These are phyloP conservation scores for Listronotus bonariensis DNA, from an alignment of 1,140 invertebrate genomes.

Conservation along the genomic window DNA sequence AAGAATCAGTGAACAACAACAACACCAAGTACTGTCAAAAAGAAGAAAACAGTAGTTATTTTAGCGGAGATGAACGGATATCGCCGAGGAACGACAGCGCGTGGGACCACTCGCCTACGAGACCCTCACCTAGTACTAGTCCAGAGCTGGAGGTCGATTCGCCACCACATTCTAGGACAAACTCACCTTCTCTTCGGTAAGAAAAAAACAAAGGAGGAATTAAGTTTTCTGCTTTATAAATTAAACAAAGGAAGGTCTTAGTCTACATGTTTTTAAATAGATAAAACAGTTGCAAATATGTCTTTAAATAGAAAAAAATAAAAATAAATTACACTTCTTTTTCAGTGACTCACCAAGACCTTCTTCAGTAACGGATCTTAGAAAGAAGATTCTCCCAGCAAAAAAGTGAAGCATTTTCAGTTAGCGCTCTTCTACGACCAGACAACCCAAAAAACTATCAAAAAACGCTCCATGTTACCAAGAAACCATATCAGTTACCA, in stretches of 20 bases:
- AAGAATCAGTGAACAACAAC: slow-evolving; percentile 57
- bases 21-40: slow-evolving; percentile 44
- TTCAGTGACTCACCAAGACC: slow-evolving; percentile 50
- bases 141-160: slow-evolving; percentile 74
- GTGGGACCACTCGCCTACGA: slow-evolving; percentile 57
- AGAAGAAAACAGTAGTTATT: slow-evolving; percentile 41
- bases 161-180: slow-evolving; percentile 61
- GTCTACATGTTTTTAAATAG: too few species aligned
- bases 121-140: slow-evolving; percentile 61
- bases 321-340: neutral
- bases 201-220: too few species aligned
- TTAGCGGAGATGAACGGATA: slow-evolving; percentile 45
- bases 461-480: slow-evolving; percentile 59
- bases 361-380: slow-evolving; percentile 58
- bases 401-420: slow-evolving; percentile 79
- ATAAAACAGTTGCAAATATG: too few species aligned
- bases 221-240: too few species aligned
- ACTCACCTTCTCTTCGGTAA: slow-evolving; percentile 54
- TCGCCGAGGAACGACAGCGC: slow-evolving; percentile 46
- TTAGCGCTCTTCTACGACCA: slow-evolving; percentile 74
- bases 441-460: slow-evolving; percentile 68
- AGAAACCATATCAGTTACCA: slow-evolving; percentile 60
- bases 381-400: slow-evolving; percentile 55
- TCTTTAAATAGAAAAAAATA: neutral
- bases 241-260: too few species aligned